A percentile compares a stretch with the other conserved stretches of the same genome.
Evolutionary conservation across 2,113 vertebrate genomes (phyloP).

Genomic region (Noturus placidus): DNA sequence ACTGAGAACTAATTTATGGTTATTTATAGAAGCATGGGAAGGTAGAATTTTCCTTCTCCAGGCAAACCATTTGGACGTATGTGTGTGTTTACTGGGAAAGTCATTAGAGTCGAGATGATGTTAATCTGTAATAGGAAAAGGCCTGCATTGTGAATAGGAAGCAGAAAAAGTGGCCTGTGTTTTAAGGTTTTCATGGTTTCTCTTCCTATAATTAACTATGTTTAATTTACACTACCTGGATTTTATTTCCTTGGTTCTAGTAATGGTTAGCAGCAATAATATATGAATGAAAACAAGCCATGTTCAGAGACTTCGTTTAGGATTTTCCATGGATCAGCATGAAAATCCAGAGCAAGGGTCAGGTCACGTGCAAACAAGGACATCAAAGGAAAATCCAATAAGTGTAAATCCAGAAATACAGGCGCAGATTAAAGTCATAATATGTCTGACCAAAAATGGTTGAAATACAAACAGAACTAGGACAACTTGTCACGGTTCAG

Average conservation of each 20-base stretch:
- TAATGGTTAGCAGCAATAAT: background rate
- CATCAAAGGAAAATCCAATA: background rate
- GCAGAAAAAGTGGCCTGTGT: background rate
- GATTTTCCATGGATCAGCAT: background rate
- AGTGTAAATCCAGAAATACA: background rate
- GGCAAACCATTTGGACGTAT: background rate
- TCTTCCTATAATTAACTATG: background rate
- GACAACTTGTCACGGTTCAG: background rate
- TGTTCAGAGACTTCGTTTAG: background rate
- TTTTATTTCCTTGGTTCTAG: background rate
- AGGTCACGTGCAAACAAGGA: background rate
- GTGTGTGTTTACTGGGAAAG: constrained; percentile 16
- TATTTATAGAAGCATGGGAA: constrained; percentile 37
- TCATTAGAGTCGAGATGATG: constrained; percentile 24
- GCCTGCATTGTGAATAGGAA: constrained; percentile 37
- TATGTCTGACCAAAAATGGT: background rate
- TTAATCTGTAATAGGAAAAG: constrained; percentile 33
- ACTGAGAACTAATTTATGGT: constrained; percentile 37
- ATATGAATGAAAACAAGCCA: background rate
- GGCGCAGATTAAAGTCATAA: background rate
- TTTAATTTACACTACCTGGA: background rate
- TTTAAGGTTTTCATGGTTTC: background rate
- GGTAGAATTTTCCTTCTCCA: background rate
- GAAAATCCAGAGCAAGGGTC: constrained; percentile 12
- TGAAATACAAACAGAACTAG: background rate